Evolutionary conservation across 2,888 invertebrate species (phyloP).

Genomic region (Thelaira solivaga): DNA sequence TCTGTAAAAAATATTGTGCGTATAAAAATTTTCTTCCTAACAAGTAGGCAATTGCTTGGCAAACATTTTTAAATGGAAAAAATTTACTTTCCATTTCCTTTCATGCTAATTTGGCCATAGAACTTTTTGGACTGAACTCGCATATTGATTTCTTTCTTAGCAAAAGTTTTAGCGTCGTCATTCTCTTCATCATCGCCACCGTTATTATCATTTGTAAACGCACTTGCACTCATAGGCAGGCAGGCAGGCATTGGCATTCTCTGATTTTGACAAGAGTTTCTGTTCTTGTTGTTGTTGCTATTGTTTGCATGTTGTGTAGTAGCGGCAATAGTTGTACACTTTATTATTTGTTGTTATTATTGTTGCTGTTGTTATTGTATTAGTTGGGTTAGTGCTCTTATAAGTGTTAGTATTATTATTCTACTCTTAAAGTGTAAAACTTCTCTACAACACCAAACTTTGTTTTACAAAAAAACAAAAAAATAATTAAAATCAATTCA

Average conservation of each 20-base stretch:
- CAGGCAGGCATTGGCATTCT: background rate
- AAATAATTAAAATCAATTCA: background rate
- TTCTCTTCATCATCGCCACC: slow-evolving; percentile 18
- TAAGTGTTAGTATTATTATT: slow-evolving; percentile 36
- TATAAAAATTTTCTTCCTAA: too few species aligned
- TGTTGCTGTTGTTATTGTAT: background rate
- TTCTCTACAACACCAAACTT: slow-evolving; percentile 14
- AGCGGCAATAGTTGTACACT: background rate
- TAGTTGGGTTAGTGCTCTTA: slow-evolving; percentile 35
- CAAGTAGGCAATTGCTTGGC: too few species aligned
- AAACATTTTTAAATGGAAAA: too few species aligned
- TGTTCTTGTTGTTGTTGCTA: background rate
- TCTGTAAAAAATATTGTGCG: too few species aligned
- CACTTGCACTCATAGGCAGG: background rate
- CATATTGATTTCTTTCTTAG: slow-evolving; percentile 4
- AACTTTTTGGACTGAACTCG: background rate
- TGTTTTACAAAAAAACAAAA: slow-evolving; percentile 22
- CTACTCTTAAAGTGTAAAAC: slow-evolving; percentile 45
- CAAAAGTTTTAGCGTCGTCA: slow-evolving; percentile 3
- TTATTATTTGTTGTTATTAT: slow-evolving; percentile 10
- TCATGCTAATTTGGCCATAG: background rate
- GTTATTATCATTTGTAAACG: slow-evolving; percentile 36
- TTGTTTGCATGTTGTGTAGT: slow-evolving; percentile 14
- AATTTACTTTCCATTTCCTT: too few species aligned
- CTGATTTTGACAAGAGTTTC: slow-evolving; percentile 15